phyloP scores from a whole-genome alignment of 2,113 vertebrate species.

The Barnardius zonarius region DNA sequence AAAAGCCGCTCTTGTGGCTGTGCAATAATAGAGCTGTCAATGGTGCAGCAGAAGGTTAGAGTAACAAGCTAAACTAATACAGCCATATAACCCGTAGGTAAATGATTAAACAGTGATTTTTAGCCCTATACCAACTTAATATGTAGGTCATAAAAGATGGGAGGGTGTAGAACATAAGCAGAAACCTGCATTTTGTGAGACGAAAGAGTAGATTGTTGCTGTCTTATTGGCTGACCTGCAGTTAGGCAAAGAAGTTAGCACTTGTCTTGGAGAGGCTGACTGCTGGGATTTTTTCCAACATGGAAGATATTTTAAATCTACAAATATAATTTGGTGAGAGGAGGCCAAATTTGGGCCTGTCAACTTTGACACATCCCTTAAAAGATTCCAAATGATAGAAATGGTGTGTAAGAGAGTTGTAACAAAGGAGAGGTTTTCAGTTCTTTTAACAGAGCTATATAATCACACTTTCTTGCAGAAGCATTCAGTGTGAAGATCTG shows the following conservation, averaged over 20 bases:
- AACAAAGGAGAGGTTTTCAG: constrained; percentile 74
- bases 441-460: constrained; percentile 74
- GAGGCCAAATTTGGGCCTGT: constrained; percentile 77
- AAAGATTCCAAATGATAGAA: constrained; percentile 72
- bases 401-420: constrained; percentile 69
- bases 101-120: not conserved
- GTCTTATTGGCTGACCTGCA: not conserved
- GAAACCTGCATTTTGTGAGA: not conserved
- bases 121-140: not conserved
- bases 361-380: constrained; percentile 70
- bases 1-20: not conserved
- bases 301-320: constrained; percentile 62
- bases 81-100: not conserved
- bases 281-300: constrained; percentile 34
- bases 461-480: constrained; percentile 76
- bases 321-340: constrained; percentile 71
- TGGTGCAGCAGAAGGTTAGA: not conserved
- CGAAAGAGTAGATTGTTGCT: not conserved
- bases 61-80: not conserved
- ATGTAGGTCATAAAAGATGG: not conserved
- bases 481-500: constrained; percentile 75
- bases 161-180: not conserved
- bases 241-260: not conserved
- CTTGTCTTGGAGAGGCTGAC: constrained; percentile 28
- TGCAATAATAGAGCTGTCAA: not conserved